These are phyloP conservation scores for Tychaedon coryphoeus DNA, from an alignment of 2,113 vertebrate species.

Conservation along the genomic window DNA sequence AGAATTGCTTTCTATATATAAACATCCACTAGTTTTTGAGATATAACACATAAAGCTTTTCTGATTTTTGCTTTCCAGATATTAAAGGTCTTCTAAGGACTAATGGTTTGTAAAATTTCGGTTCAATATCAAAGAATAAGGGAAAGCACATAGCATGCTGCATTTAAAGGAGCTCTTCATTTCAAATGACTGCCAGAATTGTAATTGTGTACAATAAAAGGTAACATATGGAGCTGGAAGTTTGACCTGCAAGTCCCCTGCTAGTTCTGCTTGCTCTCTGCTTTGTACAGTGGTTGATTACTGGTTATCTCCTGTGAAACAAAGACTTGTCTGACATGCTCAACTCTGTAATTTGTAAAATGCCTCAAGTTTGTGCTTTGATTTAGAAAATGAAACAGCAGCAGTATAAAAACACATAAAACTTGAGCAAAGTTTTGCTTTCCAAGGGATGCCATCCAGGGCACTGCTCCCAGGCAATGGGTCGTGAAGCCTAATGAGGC, in stretches of 20 bases:
- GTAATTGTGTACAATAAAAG: neutral
- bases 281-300: neutral
- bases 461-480: neutral
- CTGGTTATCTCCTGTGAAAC: neutral
- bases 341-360: neutral
- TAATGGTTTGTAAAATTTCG: neutral
- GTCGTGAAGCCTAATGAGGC: neutral
- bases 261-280: neutral
- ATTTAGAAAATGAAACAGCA: neutral
- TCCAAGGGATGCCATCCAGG: neutral
- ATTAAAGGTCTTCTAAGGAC: neutral
- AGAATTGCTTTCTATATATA: neutral
- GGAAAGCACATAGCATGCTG: neutral
- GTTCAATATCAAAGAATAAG: neutral
- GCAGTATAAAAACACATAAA: neutral
- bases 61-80: neutral
- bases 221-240: neutral
- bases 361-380: neutral
- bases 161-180: neutral
- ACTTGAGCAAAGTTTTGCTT: neutral
- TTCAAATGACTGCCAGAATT: neutral
- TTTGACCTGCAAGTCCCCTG: neutral
- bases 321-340: neutral
- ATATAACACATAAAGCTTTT: neutral
- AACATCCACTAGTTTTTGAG: neutral